A percentile compares a stretch with the other conserved stretches of the same genome.
These are phyloP conservation scores for Bathynomus jamesi DNA, from an alignment of 1,140 invertebrate species.

Conservation along the genomic window DNA sequence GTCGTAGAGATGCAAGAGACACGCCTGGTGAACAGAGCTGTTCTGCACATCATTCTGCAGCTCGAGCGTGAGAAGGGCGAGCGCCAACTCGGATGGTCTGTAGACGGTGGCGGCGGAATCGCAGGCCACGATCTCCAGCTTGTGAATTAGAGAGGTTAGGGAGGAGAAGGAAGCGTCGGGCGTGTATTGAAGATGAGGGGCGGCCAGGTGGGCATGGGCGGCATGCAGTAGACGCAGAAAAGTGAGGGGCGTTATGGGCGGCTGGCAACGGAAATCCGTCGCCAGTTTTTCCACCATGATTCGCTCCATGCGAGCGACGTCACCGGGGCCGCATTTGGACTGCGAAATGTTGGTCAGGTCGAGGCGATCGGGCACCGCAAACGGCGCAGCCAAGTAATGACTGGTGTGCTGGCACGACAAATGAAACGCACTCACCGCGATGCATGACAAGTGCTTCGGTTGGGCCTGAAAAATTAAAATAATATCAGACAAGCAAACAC, in stretches of 20 bases:
- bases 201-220: constrained; percentile 49
- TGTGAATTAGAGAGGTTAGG: constrained; percentile 49
- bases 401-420: constrained; percentile 50
- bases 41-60: constrained; percentile 21
- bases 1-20: constrained; percentile 45
- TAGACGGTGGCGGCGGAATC: constrained; percentile 60
- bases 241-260: constrained; percentile 55
- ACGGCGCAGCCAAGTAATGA: constrained; percentile 40
- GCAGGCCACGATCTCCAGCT: constrained; percentile 61
- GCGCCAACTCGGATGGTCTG: constrained; percentile 57
- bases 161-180: constrained; percentile 46
- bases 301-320: constrained; percentile 63
- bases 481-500: not conserved
- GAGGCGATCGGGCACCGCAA: constrained; percentile 42
- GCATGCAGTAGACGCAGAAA: constrained; percentile 57
- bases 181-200: constrained; percentile 42
- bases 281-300: constrained; percentile 62
- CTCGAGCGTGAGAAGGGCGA: constrained; percentile 56
- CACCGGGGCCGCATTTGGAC: constrained; percentile 64
- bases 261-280: constrained; percentile 47
- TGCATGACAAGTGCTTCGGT: constrained; percentile 61
- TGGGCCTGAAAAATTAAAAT: constrained; percentile 43
- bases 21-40: constrained; percentile 22
- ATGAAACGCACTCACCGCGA: constrained; percentile 60
- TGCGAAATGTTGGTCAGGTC: constrained; percentile 54